Base-by-base conservation (phyloP, 37 sponge, comb jelly and placozoan species). In the Crambe crambe region DNA sequence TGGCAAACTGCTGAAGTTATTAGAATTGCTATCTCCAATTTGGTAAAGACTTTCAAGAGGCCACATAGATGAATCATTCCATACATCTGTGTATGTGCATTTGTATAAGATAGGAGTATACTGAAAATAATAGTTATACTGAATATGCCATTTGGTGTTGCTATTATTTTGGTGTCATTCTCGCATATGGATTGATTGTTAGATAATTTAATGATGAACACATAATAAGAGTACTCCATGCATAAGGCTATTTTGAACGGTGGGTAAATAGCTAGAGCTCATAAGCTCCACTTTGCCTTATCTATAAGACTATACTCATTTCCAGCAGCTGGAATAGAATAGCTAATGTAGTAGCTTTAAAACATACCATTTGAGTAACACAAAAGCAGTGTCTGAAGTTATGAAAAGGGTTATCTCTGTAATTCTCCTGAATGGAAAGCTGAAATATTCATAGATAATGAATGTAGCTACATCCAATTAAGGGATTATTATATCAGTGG, bases 381-480 rank as follows among this genome's bases (percentile, higher is more conserved):
- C 92, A 91, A 80, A 95, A 95, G 68, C 92, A 95, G 77, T 95
- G 95, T 42, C 95, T 60, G 76, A 95, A 95, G 84, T 95, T 95
- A 75, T 95, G 95, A 67, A 95, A 95, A 0, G 95, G 95, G 58
- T 95, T 95, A 81, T 89, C 86, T 15, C 89, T 69, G 70, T 95
- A 95, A 61, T 95, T 85, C 67, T 84, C 86, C 42, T 89, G 92
- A 0, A 91, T 80, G 36, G 73, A 74, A 26, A 72, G 41, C 93
- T 92, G 38, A 29, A 27, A 61, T 29, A 23, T 27, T 29, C n/a
- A 61, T 29, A 23, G 51, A 47, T n/a, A n/a, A n/a, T n/a, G n/a
- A n/a, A n/a, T n/a, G n/a, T n/a, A n/a, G n/a, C n/a, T n/a, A n/a
- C n/a, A n/a, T n/a, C n/a, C 56, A 54, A 18, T 18, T 20, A 54